Percentiles rank a stretch among this genome's conserved stretches.
Evolutionary conservation across 2,888 invertebrate genomes (phyloP).

Genomic region (Neoaliturus tenellus): DNA sequence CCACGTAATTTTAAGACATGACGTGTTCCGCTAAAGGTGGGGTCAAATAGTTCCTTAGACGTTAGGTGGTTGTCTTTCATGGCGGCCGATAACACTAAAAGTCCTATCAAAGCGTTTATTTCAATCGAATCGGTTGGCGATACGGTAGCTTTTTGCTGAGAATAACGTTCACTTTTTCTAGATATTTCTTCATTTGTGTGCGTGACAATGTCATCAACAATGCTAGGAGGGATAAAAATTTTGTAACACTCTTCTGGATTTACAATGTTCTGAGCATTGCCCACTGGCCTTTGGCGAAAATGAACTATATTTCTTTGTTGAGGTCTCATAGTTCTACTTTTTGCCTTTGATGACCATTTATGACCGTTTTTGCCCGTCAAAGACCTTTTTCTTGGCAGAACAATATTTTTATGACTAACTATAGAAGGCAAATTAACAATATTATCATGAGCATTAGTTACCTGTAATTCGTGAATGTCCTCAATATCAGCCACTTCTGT

Average conservation of each 20-base stretch:
- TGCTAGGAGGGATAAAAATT: conserved; percentile 4
- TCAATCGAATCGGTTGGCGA: conserved; percentile 29
- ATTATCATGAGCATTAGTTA: not conserved
- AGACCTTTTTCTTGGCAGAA: conserved; percentile 35
- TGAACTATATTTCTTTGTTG: conserved; percentile 41
- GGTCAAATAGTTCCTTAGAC: conserved; percentile 39
- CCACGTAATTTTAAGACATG: no score
- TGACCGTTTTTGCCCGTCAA: conserved; percentile 43
- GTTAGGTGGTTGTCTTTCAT: conserved; percentile 50
- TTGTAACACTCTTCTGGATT: conserved; percentile 40
- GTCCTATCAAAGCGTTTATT: conserved; percentile 37
- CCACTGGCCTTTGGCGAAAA: conserved; percentile 41
- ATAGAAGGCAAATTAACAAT: conserved; percentile 29
- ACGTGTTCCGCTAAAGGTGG: conserved; percentile 43
- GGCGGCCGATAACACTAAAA: conserved; percentile 38
- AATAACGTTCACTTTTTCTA: not conserved
- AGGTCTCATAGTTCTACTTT: not conserved
- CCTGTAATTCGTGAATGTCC: not conserved
- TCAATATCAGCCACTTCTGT: conserved; percentile 19
- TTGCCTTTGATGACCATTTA: conserved; percentile 33
- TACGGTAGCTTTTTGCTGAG: conserved; percentile 5
- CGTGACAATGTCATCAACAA: conserved; percentile 22
- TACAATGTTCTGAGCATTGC: conserved; percentile 14
- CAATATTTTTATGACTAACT: conserved; percentile 42
- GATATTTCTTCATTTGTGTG: conserved; percentile 47